Conservation (phyloP, 37 sponge, comb jelly and placozoan species). For the Ianthella basta region DNA sequence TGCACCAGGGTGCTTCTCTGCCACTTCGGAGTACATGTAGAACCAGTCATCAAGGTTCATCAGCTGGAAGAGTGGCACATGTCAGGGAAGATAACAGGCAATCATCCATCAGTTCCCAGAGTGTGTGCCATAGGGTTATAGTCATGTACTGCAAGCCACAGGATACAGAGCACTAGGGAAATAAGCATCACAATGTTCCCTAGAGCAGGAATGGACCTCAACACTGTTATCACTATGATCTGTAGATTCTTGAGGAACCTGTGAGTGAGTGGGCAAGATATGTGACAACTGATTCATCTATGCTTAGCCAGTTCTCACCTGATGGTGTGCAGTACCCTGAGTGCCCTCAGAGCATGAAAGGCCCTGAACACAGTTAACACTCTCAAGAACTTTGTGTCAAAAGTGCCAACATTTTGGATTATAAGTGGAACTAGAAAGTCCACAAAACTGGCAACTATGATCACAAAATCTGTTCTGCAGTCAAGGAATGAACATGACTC, state of each 20-base stretch:
- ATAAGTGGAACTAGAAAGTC: conserved; percentile 69
- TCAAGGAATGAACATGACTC: not conserved
- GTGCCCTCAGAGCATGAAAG: conserved; percentile 76
- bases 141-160: not conserved
- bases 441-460: conserved; percentile 56
- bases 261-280: not conserved
- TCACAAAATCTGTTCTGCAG: conserved; percentile 40
- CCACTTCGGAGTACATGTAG: conserved; percentile 68
- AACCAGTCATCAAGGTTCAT: conserved; percentile 94
- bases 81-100: not conserved
- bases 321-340: conserved; percentile 73
- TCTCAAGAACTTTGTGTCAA: conserved; percentile 52
- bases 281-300: not conserved
- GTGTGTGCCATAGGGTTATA: not conserved
- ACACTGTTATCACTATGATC: conserved; percentile 77
- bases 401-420: conserved; percentile 41
- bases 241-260: conserved; percentile 85
- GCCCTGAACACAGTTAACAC: conserved; percentile 59
- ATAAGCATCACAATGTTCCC: conserved; percentile 78
- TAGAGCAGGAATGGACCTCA: conserved; percentile 81
- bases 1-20: conserved; percentile 52
- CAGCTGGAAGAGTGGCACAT: conserved; percentile 88
- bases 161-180: conserved; percentile 75
- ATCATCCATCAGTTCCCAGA: no score
- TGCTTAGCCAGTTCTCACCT: conserved; percentile 10